Base-by-base conservation (phyloP, 2,113 vertebrate genomes). In the Tonatia bakeri region DNA sequence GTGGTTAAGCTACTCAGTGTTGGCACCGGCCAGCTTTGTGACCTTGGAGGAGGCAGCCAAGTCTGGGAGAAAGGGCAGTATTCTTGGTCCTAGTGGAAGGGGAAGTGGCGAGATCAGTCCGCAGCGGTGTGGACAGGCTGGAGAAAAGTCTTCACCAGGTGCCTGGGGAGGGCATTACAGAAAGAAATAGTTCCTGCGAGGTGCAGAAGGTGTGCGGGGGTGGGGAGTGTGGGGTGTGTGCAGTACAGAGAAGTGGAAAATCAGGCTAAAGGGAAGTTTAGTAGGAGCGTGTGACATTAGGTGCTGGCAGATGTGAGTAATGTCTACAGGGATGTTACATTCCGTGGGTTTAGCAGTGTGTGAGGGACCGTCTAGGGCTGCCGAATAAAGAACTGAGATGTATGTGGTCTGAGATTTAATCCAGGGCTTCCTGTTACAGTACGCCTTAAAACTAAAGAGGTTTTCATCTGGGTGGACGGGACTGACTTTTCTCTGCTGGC, bases 401-500 rank as follows among this genome's bases (percentile, higher is more conserved):
- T 91, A 17, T 65, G 43, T 12, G 67, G 17, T 20, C 77, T 56
- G 87, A 90, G 81, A 95, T 88, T 95, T 92, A 92, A 94, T 72
- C 14, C 77, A 82, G 54, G 85, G 72, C 43, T 82, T 97, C 88
- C 85, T 70, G 88, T 79, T 76, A 47, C 67, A 88, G 38, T 87
- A 69, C 43, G 56, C 67, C 88, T 97, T 82, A 94, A 91, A 93
- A 70, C 33, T n/a, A 80, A 92, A 61, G 94, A 94, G 54, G 64
- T 91, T 94, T 94, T 88, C 19, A 12, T 82, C 69, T 28, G 33
- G 38, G 38, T 6, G 4, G 79, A 93, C 69, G 45, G 81, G 67
- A 45, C 69, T n/a, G 73, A 52, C 33, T 95, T 75, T 56, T 47
- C 15, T 13, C 54, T 33, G 56, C 26, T 87, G 73, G 28, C 76